phyloP scores from a whole-genome alignment of 2,888 invertebrate species.

The Byasa hedistus region DNA sequence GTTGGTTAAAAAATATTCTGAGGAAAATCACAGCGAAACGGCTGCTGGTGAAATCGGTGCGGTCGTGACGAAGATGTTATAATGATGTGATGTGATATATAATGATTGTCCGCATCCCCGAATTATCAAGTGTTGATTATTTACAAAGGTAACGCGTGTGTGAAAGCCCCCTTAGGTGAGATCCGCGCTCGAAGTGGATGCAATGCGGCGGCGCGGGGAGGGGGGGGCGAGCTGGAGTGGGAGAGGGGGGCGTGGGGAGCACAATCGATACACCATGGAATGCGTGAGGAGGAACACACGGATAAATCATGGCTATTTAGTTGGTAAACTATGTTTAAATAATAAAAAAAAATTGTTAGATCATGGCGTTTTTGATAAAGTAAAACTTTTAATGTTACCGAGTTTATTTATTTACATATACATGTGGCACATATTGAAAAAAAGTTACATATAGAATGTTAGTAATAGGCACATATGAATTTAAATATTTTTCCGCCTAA shows the following conservation, averaged over 20 bases:
- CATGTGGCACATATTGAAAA: no score
- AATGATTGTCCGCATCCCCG: not conserved
- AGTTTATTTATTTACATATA: not conserved
- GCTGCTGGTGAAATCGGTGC: no score
- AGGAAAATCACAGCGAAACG: no score
- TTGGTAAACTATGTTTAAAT: slow-evolving; percentile 4
- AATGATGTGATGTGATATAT: no score
- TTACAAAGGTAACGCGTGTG: not conserved
- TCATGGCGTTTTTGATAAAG: not conserved
- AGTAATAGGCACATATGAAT: no score
- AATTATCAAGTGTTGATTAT: not conserved
- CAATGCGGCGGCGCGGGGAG: slow-evolving; percentile 36
- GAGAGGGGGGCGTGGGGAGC: slow-evolving; percentile 38
- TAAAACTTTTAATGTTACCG: not conserved
- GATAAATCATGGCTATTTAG: slow-evolving; percentile 19
- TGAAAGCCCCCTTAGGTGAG: slow-evolving; percentile 22
- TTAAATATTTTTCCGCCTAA: no score
- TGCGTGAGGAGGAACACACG: slow-evolving; percentile 19
- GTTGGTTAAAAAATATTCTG: no score
- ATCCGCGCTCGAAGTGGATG: slow-evolving; percentile 16
- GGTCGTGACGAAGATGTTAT: no score
- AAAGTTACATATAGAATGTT: no score
- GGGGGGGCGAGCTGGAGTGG: slow-evolving; percentile 39
- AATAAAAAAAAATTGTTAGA: not conserved
- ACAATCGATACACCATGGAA: slow-evolving; percentile 75